Conservation (phyloP, 2,888 invertebrate genomes). For the Acronicta leporina region DNA sequence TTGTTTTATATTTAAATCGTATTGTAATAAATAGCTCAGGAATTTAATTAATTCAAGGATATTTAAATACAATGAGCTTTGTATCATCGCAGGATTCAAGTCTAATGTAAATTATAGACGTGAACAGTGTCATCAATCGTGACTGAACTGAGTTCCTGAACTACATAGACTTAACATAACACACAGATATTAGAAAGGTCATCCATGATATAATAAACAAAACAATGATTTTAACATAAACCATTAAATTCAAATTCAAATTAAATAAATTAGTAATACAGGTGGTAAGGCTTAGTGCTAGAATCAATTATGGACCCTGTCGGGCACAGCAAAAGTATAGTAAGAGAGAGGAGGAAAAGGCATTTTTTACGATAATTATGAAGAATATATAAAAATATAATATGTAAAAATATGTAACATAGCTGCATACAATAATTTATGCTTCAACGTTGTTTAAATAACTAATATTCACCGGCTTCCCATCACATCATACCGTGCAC, state of each 20-base stretch:
- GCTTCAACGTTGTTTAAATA: conserved; percentile 22
- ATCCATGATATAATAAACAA: conserved; percentile 40
- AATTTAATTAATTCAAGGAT: conserved; percentile 29
- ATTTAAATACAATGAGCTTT: conserved; percentile 63
- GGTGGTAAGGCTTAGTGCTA: too few species aligned
- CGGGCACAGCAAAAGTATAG: too few species aligned
- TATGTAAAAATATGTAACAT: too few species aligned
- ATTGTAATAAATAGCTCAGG: conserved; percentile 6
- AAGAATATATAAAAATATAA: too few species aligned
- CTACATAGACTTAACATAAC: conserved; percentile 52
- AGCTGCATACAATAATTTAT: conserved; percentile 28
- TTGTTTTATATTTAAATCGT: neutral
- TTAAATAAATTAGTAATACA: too few species aligned
- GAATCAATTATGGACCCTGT: too few species aligned
- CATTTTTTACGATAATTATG: too few species aligned
- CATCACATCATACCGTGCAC: neutral
- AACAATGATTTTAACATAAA: conserved; percentile 24
- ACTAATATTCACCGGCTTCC: conserved; percentile 3
- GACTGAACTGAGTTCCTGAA: conserved; percentile 73
- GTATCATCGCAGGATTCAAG: conserved; percentile 40
- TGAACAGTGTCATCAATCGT: conserved; percentile 71
- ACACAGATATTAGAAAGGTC: conserved; percentile 47
- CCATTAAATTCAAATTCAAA: too few species aligned
- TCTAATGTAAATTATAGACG: conserved; percentile 60
- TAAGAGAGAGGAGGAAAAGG: too few species aligned